Conservation (phyloP, 2,113 vertebrate species). For the Sisor rabdophorus region DNA sequence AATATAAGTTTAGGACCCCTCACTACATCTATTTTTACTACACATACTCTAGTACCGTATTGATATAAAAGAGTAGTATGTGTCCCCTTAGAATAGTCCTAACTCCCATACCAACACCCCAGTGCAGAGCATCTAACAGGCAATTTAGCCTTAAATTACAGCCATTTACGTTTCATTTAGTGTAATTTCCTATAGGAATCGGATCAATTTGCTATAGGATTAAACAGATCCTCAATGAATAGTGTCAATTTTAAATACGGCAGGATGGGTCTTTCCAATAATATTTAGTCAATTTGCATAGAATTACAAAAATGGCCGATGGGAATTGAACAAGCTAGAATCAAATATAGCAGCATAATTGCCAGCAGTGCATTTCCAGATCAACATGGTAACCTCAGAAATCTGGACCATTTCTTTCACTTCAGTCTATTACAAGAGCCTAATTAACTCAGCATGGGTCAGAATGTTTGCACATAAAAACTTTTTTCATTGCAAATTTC, state of each 20-base stretch:
- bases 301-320: conserved; percentile 42
- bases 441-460: conserved; percentile 45
- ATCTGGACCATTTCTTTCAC: conserved; percentile 34
- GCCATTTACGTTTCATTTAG: conserved; percentile 49
- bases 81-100: too few species aligned
- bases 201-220: conserved; percentile 43
- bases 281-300: conserved; percentile 50
- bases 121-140: conserved; percentile 22
- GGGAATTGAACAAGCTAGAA: conserved; percentile 43
- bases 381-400: conserved; percentile 33
- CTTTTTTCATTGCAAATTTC: conserved; percentile 20
- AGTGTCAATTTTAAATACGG: conserved; percentile 7
- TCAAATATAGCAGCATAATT: conserved; percentile 39
- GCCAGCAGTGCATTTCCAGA: conserved; percentile 33
- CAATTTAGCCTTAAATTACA: conserved; percentile 48
- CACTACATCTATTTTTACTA: too few species aligned
- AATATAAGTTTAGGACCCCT: too few species aligned
- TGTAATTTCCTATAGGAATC: conserved; percentile 42
- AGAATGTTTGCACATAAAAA: conserved; percentile 29
- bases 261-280: conserved; percentile 42
- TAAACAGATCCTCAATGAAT: conserved; percentile 42
- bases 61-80: too few species aligned
- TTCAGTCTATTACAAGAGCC: conserved; percentile 33
- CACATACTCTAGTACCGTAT: too few species aligned
- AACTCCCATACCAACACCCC: too few species aligned